phyloP scores from a whole-genome alignment of 1,140 invertebrate species.

The Drosophila albomicans region DNA sequence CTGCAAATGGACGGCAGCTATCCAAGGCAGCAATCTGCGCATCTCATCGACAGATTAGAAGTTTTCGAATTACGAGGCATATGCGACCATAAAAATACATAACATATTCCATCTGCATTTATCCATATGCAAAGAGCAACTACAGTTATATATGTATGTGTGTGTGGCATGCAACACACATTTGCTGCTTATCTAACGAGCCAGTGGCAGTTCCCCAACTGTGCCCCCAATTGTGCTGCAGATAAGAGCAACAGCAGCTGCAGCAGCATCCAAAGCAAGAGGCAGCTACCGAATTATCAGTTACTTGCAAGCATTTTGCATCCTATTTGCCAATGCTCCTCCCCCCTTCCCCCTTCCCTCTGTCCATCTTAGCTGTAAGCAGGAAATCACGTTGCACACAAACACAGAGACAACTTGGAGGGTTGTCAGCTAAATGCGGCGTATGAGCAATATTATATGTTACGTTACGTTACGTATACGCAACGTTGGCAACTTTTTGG shows the following conservation, averaged over 20 bases:
- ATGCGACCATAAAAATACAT: slow-evolving; percentile 13
- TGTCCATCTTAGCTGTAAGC: slow-evolving; percentile 25
- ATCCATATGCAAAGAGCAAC: neutral
- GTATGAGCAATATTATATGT: slow-evolving; percentile 67
- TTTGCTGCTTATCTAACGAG: slow-evolving; percentile 38
- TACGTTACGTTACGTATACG: slow-evolving; percentile 72
- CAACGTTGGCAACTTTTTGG: slow-evolving; percentile 65
- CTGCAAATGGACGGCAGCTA: slow-evolving; percentile 9
- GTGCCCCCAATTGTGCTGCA: slow-evolving; percentile 10
- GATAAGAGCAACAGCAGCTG: slow-evolving; percentile 29
- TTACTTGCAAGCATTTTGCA: slow-evolving; percentile 84
- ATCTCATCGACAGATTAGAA: slow-evolving; percentile 53
- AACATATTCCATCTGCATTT: neutral
- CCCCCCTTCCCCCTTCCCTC: no score
- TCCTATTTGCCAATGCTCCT: slow-evolving; percentile 51
- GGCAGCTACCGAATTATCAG: slow-evolving; percentile 68
- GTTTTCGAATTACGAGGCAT: slow-evolving; percentile 35
- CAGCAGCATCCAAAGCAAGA: no score
- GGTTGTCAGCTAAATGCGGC: slow-evolving; percentile 54
- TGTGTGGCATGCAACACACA: slow-evolving; percentile 7
- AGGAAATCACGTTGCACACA: slow-evolving; percentile 75
- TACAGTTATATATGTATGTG: no score
- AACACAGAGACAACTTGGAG: neutral
- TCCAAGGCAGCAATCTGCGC: slow-evolving; percentile 24
- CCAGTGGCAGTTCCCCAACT: slow-evolving; percentile 19